These are phyloP conservation scores for Narcine bancroftii DNA, from an alignment of 2,113 vertebrate genomes.

Conservation along the genomic window DNA sequence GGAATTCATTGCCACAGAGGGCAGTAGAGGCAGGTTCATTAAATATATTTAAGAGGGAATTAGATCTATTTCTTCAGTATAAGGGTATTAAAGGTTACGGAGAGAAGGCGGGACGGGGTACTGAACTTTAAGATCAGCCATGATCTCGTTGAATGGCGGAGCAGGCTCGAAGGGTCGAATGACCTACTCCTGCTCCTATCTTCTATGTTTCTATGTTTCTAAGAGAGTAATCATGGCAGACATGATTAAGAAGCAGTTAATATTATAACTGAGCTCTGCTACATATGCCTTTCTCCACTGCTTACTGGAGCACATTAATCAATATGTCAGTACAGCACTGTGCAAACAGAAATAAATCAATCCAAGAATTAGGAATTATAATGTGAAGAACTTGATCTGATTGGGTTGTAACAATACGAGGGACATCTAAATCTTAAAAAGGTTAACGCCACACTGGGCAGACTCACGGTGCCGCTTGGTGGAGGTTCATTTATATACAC, in stretches of 20 bases:
- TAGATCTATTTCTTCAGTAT: no score
- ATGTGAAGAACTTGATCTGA: not conserved
- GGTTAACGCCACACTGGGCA: not conserved
- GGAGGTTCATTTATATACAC: not conserved
- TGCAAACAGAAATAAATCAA: slow-evolving; percentile 23
- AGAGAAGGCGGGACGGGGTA: no score
- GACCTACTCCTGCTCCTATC: no score
- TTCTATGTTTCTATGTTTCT: no score
- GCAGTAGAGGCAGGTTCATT: no score
- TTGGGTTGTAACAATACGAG: not conserved
- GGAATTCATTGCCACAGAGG: no score
- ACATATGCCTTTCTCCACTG: slow-evolving; percentile 4
- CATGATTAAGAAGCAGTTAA: not conserved
- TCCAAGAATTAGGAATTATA: not conserved
- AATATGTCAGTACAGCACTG: not conserved
- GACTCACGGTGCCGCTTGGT: not conserved
- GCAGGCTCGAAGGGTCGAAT: no score
- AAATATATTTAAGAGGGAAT: no score
- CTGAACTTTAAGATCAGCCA: no score
- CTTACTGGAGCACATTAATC: slow-evolving; percentile 11
- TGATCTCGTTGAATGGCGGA: no score
- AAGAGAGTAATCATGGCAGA: not conserved
- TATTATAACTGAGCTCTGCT: not conserved
- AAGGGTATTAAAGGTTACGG: no score
- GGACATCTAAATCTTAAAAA: not conserved